Base-by-base conservation (phyloP, 2,113 vertebrate species). In the Melanocharis versteri region DNA sequence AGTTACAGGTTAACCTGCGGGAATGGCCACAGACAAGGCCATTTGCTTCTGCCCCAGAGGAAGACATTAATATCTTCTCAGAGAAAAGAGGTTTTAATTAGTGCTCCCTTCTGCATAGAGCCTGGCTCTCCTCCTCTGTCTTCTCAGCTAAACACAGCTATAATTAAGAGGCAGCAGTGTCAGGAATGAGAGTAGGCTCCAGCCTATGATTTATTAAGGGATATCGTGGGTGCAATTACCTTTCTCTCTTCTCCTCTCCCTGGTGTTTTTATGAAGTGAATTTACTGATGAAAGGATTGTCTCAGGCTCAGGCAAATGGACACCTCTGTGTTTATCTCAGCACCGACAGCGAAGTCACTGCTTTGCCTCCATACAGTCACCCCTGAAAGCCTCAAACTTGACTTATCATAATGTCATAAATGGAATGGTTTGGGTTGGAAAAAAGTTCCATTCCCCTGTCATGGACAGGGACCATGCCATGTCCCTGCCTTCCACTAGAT, bases 151-250 rank as follows among this genome's bases (percentile, higher is more conserved):
- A 86, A 56, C 80, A 66, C 50, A 71, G 72, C 86, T 89, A 53
- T 89, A 93, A 95, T 96, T 94, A 92, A 91, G 94, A 92, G 72
- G 87, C 91, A 95, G 77, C 60, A 51, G 93, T 90, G 88, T 80
- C 56, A 58, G 79, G 88, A 77, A 81, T 20, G 58, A 83, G 73
- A 95, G 64, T 79, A 92, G 91, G 89, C 91, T 94, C 64, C 80
- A 89, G 56, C 83, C 93, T 94, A 78, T 89, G 83, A 66, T 86
- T 87, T 87, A 87, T 64, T 66, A 87, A 39, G 91, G 68, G 86
- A 47, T 92, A 79, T 80, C 0, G 1, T 54, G 89, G 89, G 51
- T 91, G 91, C 79, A 96, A 62, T 93, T 73, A 66, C 76, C 76
- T 78, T 90, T 77, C 73, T 66, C 58, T 75, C 61, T 27, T 58